Percentiles rank a stretch among this genome's conserved stretches.
phyloP scores from a whole-genome alignment of 1,140 invertebrate species.

The Venturia canescens region DNA sequence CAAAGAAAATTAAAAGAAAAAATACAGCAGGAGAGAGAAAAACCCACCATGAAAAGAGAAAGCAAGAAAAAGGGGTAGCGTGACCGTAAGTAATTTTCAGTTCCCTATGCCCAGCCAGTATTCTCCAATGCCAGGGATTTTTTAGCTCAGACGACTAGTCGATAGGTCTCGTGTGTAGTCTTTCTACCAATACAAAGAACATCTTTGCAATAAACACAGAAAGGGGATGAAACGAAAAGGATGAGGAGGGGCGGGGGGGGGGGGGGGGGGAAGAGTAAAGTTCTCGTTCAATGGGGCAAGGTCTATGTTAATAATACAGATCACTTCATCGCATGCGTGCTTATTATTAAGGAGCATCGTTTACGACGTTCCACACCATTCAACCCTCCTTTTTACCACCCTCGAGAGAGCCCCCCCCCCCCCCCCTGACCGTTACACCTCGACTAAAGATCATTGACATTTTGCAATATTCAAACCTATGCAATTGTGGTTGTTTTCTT shows the following conservation, averaged over 20 bases:
- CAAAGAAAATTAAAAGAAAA: not conserved
- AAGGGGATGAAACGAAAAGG: not conserved
- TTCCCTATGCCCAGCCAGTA: slow-evolving; percentile 52
- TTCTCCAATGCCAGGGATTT: slow-evolving; percentile 45
- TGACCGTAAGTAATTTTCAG: slow-evolving; percentile 71
- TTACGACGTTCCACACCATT: not conserved
- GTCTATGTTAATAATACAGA: slow-evolving; percentile 75
- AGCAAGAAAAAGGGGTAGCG: slow-evolving; percentile 56
- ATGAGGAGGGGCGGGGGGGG: slow-evolving; percentile 42
- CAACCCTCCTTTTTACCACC: too few relatives aligned
- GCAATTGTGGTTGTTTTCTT: not conserved
- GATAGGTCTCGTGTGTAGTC: slow-evolving; percentile 51
- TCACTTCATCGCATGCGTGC: slow-evolving; percentile 72
- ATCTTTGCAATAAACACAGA: slow-evolving; percentile 59
- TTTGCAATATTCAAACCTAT: not conserved
- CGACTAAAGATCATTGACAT: too few relatives aligned
- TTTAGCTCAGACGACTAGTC: slow-evolving; percentile 39
- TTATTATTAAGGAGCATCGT: slow-evolving; percentile 63
- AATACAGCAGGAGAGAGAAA: slow-evolving; percentile 41
- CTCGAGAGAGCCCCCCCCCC: too few relatives aligned
- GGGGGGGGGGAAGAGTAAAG: slow-evolving; percentile 29
- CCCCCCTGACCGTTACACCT: too few relatives aligned
- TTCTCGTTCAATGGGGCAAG: slow-evolving; percentile 64
- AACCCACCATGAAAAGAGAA: not conserved
- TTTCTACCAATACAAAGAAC: slow-evolving; percentile 45